Evolutionary conservation across 2,888 invertebrate genomes (phyloP), one percentile per base, ranked within the genome.

Genomic region (Trichogramma evanescens): DNA sequence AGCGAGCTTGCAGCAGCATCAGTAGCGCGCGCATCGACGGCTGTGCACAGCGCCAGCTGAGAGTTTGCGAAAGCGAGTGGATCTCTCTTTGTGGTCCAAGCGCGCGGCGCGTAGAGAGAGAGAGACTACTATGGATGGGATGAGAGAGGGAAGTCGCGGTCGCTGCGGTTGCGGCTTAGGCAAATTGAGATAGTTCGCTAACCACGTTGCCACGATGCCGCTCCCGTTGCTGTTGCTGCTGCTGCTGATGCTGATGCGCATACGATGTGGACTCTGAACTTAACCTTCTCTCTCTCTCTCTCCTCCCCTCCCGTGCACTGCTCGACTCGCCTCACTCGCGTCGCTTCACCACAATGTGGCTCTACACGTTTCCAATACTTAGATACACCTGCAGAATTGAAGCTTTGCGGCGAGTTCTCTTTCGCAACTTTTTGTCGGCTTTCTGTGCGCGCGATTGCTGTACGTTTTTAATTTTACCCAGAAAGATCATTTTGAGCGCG

Each of bases 181-280:
- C 72, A 74, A 74, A 74, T 74, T 74, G 73, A 74, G 76, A 77
- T 77, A 77, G 77, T 77, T 77, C 75, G 76, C 70, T 71, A 76
- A 76, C 77, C 74, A 66, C 56, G 9, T 9, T 39, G 49, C 58
- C 52, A 10, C 10, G 6, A n/a, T 43, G 43, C 51, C 13, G 13
- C 43, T 53, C 26, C 10, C 49, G 10, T 50, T 9, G 6, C 10
- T 48, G 46, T 46, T n/a, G 46, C 46, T 45, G 45, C 4, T 48
- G 10, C 10, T 10, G 5, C 48, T 48, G 48, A 48, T 8, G 10
- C 26, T 26, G 26, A 26, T 26, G 26, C 26, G 26, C 26, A 26
- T 26, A 26, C 26, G 26, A 26, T 26, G 26, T 26, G 26, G 26
- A 26, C 26, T 26, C 26, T 26, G 26, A 26, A 48, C 7, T 10